Base-by-base conservation (phyloP, 2,113 vertebrate species). In the Choloepus hoffmanni region DNA sequence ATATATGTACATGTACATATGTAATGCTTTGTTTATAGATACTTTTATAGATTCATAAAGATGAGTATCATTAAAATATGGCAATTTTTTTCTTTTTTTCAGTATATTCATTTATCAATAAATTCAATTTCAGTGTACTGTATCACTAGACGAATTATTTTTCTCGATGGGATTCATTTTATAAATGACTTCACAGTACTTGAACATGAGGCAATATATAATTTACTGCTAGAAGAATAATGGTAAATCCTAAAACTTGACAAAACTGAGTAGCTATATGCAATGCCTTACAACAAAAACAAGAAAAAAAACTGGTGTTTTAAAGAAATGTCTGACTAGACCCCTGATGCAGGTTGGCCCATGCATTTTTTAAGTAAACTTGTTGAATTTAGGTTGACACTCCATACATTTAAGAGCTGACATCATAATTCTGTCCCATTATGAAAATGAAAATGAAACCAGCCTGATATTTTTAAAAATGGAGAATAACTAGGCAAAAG, bases 141-240 rank as follows among this genome's bases (percentile, higher is more conserved):
- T 89, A 28, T 94, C 65, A 21, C 82, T 45, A 48, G 72, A 96
- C 96, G 72, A 94, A 92, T 97, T 95, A 95, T 91, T 89, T 96
- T 94, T 91, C 43, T 96, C 67, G 90, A 50, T 92, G 67, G 30
- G 73, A 93, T 81, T 87, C 68, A 97, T 95, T 97, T 94, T 95
- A 96, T 86, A 90, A 97, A 96, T 96, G 89, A 95, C 82, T 95
- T 83, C 65, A 86, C 55, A 94, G 72, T 88, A 77, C 77, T 96
- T 95, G 91, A 95, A 88, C 60, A 87, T 82, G 90, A 93, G 60
- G 76, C 81, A 24, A 72, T 88, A 85, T 55, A 97, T 68, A 95
- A 92, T 94, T 92, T 97, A 95, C 60, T 89, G 55, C 48, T 92
- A 18, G 63, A 96, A 94, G 58, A 97, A 96, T 92, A 94, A 97